Evolutionary conservation across 2,797 vertebrate species (phyloP).

Genomic region (Catharus ustulatus): DNA sequence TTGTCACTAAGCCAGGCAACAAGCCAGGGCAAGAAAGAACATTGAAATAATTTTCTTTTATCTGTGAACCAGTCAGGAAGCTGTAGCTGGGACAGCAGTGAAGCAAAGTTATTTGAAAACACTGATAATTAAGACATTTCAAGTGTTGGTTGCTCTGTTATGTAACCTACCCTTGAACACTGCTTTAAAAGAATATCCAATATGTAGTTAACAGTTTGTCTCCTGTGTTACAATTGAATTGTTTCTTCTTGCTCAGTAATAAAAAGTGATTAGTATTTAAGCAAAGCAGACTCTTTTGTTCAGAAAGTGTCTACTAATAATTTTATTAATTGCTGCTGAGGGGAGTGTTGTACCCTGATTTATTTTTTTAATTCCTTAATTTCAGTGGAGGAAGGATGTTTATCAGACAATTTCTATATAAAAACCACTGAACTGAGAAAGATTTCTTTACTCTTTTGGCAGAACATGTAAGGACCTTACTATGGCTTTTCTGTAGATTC

Average conservation of each 20-base stretch:
- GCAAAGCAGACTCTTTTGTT: not conserved
- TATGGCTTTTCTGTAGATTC: accelerated
- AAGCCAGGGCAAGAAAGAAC: not conserved
- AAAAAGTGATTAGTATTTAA: not conserved
- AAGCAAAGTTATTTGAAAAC: not conserved
- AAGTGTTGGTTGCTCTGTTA: not conserved
- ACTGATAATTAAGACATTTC: not conserved
- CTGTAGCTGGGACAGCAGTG: not conserved
- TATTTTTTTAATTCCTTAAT: not conserved
- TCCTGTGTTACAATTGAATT: not conserved
- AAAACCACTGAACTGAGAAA: not conserved
- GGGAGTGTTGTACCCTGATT: not conserved
- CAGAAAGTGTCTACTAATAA: not conserved
- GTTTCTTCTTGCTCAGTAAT: not conserved
- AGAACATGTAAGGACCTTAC: not conserved
- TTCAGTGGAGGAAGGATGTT: not conserved
- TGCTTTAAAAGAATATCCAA: not conserved
- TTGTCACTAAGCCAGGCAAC: not conserved
- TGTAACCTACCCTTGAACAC: not conserved
- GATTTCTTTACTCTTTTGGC: not conserved
- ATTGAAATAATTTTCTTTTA: not conserved
- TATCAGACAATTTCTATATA: not conserved
- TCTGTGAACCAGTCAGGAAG: not conserved
- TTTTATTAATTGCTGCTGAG: not conserved
- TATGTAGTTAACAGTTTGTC: not conserved